A percentile compares a stretch with the other conserved stretches of the same genome.
Conservation (phyloP, 2,888 invertebrate species). For the Drosophila pegasa region DNA sequence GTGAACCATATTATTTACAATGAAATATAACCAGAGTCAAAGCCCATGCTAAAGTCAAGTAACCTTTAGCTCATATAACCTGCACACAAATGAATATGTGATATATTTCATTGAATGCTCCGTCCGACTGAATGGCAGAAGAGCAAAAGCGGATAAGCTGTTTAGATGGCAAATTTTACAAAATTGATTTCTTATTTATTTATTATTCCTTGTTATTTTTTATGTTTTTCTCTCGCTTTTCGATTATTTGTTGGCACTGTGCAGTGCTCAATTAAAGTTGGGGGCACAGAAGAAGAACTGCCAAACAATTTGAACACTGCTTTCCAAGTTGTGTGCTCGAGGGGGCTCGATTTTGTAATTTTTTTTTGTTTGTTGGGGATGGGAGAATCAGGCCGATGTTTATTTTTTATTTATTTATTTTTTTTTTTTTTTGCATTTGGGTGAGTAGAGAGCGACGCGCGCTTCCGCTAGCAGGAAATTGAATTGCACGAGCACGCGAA, state of each 20-base stretch:
- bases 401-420: neutral
- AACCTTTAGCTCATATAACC: neutral
- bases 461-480: slow-evolving; percentile 83
- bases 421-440: slow-evolving; percentile 42
- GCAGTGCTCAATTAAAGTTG: slow-evolving; percentile 55
- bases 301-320: slow-evolving; percentile 60
- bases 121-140: slow-evolving; percentile 19
- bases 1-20: neutral
- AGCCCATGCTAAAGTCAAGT: slow-evolving; percentile 13
- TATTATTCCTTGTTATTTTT: slow-evolving; percentile 30
- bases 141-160: slow-evolving; percentile 59
- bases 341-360: slow-evolving; percentile 10
- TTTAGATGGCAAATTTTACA: slow-evolving; percentile 57
- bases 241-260: slow-evolving; percentile 24
- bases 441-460: slow-evolving; percentile 70
- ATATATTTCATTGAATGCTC: slow-evolving; percentile 54
- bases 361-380: neutral
- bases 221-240: slow-evolving; percentile 1
- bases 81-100: slow-evolving; percentile 36
- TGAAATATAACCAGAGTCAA: neutral
- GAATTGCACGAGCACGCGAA: slow-evolving; percentile 83
- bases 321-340: slow-evolving; percentile 45
- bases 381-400: neutral
- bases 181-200: slow-evolving; percentile 67
- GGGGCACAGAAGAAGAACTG: slow-evolving; percentile 42